Evolutionary conservation across 1,140 invertebrate species (phyloP), one percentile per base, ranked within the genome.

Genomic region (Danaus melanippus): DNA sequence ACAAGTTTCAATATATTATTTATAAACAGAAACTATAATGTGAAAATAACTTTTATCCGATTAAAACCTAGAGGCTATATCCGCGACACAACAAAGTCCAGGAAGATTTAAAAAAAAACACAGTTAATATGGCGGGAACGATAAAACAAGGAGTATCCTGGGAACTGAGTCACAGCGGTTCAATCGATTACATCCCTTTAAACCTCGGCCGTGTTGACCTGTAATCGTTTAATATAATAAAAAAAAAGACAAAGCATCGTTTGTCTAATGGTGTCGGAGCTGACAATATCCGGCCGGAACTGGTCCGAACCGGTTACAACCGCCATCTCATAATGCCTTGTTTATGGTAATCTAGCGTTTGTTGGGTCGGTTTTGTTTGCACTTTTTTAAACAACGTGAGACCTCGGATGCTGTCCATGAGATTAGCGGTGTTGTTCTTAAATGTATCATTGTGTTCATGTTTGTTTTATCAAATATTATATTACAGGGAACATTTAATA

Each of bases 301-400:
- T 70, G 77, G 77, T 75, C 66, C 44, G 7, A 53, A 74, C 66
- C 69, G 61, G 74, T 74, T 71, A 50, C 49, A 76, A 78, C 73
- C 70, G 70, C 66, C 69, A 66, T 62, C 58, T 51, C 46, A 68
- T 83, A 80, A 81, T 81, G 73, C 65, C 62, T 77, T 84, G 80
- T 84, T 84, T 84, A 84, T 84, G 80, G 77, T 84, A 84, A 84
- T 84, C 82, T 82, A 58, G 71, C 58, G 50, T 60, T 70, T 79
- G 70, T 76, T 79, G 67, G 74, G 62, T 59, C 48, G 49, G 60
- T 53, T 60, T 46, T 76, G 66, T 71, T 66, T 67, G 58, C 21
- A 32, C 21, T 67, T 74, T 79, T 76, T 74, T 69, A 40, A 12
- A 15, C 15, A 46, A 69, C 66, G 62, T 73, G 65, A 60, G 77